Percentiles rank a stretch among this genome's conserved stretches.
phyloP scores from a whole-genome alignment of 1,140 invertebrate species.

The Bombus turneri region DNA sequence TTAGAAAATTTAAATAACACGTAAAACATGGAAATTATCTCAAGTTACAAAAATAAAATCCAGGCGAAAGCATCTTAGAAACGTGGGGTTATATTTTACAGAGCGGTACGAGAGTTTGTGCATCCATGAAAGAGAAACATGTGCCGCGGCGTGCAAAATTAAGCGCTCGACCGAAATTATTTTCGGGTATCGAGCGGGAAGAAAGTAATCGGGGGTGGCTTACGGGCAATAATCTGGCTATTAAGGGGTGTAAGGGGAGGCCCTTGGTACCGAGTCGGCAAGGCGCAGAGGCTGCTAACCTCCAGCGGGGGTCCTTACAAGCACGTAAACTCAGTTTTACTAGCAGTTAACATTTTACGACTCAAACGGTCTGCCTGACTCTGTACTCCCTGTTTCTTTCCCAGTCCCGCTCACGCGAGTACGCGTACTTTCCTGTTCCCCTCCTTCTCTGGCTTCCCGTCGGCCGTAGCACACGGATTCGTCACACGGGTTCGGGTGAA shows the following conservation, averaged over 20 bases:
- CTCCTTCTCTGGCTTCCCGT: not conserved
- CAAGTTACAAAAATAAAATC: not conserved
- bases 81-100: not conserved
- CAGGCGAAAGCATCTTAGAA: not conserved
- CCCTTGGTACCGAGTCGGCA: slow-evolving; percentile 54
- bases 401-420: slow-evolving; percentile 14
- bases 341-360: slow-evolving; percentile 83
- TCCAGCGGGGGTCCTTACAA: slow-evolving; percentile 79
- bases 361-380: slow-evolving; percentile 74
- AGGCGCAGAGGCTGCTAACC: slow-evolving; percentile 62
- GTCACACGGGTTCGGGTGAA: slow-evolving; percentile 20
- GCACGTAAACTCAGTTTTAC: slow-evolving; percentile 82
- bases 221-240: slow-evolving; percentile 77
- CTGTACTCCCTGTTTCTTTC: slow-evolving; percentile 16
- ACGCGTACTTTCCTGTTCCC: slow-evolving; percentile 4
- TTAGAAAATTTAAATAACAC: not conserved
- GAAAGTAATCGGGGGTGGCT: slow-evolving; percentile 56
- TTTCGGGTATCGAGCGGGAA: slow-evolving; percentile 48
- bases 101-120: not conserved
- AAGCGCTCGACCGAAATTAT: slow-evolving; percentile 58
- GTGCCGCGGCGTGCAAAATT: slow-evolving; percentile 18
- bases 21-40: not conserved
- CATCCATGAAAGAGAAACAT: not conserved
- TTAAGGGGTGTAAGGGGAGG: slow-evolving; percentile 70
- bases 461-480: slow-evolving; percentile 12